Evolutionary conservation across 2,888 invertebrate genomes (phyloP), one percentile per base, ranked within the genome.

Genomic region (Ectemnius cavifrons): DNA sequence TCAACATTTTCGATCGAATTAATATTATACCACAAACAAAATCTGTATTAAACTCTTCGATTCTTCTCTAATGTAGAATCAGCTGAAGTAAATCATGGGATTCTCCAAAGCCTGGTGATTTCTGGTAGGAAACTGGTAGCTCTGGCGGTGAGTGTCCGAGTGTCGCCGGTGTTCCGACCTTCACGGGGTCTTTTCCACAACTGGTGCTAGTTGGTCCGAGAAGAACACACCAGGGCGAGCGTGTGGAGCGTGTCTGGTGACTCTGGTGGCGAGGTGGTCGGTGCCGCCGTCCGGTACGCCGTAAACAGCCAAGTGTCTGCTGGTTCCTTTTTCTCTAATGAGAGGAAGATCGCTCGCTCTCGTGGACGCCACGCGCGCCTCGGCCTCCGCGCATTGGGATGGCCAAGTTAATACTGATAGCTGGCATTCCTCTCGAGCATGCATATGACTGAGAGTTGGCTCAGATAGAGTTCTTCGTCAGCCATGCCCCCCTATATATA

Each of bases 381-480:
- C 64, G 64, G 18, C n/a, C 37, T 81, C 82, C 79, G 81, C 83
- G 68, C 86, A 79, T 76, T 79, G 85, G 84, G 85, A 86, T 87
- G 82, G 87, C 80, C 86, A 82, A 83, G 80, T 80, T 89, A 88
- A 89, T 89, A 89, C 89, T 89, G 89, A 87, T 89, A 86, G 84
- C 82, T 86, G 85, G 85, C 84, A 80, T 80, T 77, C 83, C 77
- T 78, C 80, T 72, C 80, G 73, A 65, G 68, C 69, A 71, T 82
- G 81, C 75, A 77, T 79, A 79, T 79, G 78, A 77, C 67, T 71
- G 37, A 37, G 37, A 37, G 67, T 77, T 71, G 76, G 68, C 75
- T 73, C 23, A 82, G 78, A 78, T 77, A 77, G 64, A 71, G 69
- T 71, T 78, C 69, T 71, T 58, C 23, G 28, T 45, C 63, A 28